A percentile compares a stretch with the other conserved stretches of the same genome.
Conservation (phyloP, 1,140 invertebrate genomes). For the Bombus difficillimus region DNA sequence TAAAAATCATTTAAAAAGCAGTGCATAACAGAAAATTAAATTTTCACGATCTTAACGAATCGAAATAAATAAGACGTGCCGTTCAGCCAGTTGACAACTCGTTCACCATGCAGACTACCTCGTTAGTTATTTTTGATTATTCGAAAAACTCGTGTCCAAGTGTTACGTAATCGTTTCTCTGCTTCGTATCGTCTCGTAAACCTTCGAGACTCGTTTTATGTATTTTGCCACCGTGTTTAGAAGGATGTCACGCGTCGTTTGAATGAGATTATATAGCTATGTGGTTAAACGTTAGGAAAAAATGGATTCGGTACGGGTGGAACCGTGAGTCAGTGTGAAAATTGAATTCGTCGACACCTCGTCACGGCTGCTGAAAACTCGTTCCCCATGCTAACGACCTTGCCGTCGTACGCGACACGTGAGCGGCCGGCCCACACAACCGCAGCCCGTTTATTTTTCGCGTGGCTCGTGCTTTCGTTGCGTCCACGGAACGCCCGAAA, state of each 20-base stretch:
- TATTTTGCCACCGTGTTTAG: neutral
- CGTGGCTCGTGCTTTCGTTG: constrained; percentile 42
- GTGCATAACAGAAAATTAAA: neutral
- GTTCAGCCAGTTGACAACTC: neutral
- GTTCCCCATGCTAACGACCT: constrained; percentile 63
- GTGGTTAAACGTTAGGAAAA: neutral
- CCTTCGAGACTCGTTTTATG: neutral
- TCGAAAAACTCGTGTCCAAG: constrained; percentile 7
- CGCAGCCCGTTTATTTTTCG: constrained; percentile 42
- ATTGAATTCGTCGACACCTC: constrained; percentile 32
- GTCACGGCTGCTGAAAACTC: constrained; percentile 47
- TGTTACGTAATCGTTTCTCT: constrained; percentile 12
- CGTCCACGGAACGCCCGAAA: constrained; percentile 50
- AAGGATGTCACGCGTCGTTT: neutral
- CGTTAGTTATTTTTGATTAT: constrained; percentile 22
- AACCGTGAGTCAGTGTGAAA: constrained; percentile 8
- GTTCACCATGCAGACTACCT: neutral
- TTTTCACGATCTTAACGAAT: neutral
- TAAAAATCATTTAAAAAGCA: neutral
- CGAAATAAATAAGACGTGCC: constrained; percentile 14
- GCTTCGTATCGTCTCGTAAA: neutral
- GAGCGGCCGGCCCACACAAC: constrained; percentile 34
- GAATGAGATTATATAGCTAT: neutral
- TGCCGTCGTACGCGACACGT: constrained; percentile 59
- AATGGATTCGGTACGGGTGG: neutral